phyloP scores from a whole-genome alignment of 1,140 invertebrate genomes.

The Ruditapes philippinarum region DNA sequence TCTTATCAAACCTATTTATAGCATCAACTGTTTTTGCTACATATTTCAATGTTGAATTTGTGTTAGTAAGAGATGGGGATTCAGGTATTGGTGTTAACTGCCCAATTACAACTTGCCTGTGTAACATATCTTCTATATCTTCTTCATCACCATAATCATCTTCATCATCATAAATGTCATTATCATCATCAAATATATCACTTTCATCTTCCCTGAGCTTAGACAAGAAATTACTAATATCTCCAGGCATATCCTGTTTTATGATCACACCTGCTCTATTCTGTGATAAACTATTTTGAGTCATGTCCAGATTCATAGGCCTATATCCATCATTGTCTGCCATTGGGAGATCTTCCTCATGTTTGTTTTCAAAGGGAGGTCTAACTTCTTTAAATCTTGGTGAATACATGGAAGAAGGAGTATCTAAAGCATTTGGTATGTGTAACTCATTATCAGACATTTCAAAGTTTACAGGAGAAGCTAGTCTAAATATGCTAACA shows the following conservation, averaged over 20 bases:
- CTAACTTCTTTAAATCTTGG: conserved; percentile 71
- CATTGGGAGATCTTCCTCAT: conserved; percentile 64
- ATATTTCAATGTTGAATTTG: conserved; percentile 32
- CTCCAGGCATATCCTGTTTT: conserved; percentile 48
- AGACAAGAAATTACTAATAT: conserved; percentile 52
- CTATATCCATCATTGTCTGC: conserved; percentile 78
- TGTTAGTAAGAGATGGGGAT: conserved; percentile 73
- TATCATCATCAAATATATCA: conserved; percentile 10
- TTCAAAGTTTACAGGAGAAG: conserved; percentile 6
- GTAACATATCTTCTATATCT: conserved; percentile 34
- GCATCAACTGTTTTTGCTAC: conserved; percentile 72
- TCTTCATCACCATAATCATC: conserved; percentile 11
- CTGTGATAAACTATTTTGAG: conserved; percentile 62
- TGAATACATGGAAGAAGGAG: conserved; percentile 57
- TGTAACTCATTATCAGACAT: conserved; percentile 19
- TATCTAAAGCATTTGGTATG: conserved; percentile 41
- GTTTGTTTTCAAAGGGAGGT: background rate
- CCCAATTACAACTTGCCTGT: conserved; percentile 69
- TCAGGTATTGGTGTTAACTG: conserved; percentile 81
- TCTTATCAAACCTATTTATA: conserved; percentile 78
- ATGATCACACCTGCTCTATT: conserved; percentile 60
- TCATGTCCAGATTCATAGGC: conserved; percentile 82
- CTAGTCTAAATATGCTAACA: conserved; percentile 36
- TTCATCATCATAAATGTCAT: conserved; percentile 31
- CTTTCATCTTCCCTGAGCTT: conserved; percentile 36